Evolutionary conservation across 1,140 invertebrate species (phyloP), one percentile per base, ranked within the genome.

Genomic region (Drosophila nigromelanica): DNA sequence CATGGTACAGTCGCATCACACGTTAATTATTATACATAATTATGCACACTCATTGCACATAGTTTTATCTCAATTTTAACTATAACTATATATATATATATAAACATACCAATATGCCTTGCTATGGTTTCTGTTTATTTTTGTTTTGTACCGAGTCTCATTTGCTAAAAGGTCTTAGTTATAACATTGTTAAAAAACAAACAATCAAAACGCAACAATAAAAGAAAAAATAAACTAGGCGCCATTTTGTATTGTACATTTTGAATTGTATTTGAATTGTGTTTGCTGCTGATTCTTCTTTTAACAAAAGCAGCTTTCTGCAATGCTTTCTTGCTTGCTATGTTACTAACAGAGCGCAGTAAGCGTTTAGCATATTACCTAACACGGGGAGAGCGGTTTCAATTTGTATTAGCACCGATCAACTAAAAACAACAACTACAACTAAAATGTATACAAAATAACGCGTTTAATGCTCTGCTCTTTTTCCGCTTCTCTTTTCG

Each of bases 401-500:
- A 35, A 35, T 50, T 48, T 48, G 33, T 7, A 50, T 33, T 24
- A 58, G 54, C 54, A 73, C 55, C 45, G 48, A 52, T 48, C 35
- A 69, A 60, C 50, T 43, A 24, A 50, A 67, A 71, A 67, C 51
- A 67, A 51, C 35, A 56, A 54, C 33, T 8, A 27, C 27, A 40
- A 62, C 12, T 47, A 58, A 59, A 77, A 87, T 87, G 83, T 89
- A 87, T 82, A 87, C 82, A 87, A 83, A 87, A 68, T 87, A 82
- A 89, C 70, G 74, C 68, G 66, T 77, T 80, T 81, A 76, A 79
- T 76, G 66, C 70, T 86, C 52, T 80, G 71, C 78, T 90, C 72
- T 87, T 61, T 89, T 89, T 78, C 76, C 80, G 82, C 78, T 79
- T 87, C 60, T 70, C 61, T 76, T 58, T 72, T 55, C 33, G 48